These are phyloP conservation scores for Xestia sexstrigata DNA, from an alignment of 2,888 invertebrate species.

Conservation along the genomic window DNA sequence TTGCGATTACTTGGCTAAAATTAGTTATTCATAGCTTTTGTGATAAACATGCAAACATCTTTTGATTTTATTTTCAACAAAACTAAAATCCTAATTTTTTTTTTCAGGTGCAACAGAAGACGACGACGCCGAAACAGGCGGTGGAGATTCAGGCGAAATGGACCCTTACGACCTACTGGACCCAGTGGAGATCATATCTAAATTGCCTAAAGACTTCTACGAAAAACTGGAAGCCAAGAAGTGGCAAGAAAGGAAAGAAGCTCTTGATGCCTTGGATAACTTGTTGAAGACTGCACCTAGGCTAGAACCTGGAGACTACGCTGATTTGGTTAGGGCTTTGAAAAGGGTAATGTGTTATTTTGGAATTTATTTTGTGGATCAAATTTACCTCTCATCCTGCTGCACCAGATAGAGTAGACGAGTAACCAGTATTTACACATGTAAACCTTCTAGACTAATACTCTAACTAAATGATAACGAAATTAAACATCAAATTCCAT, in stretches of 20 bases:
- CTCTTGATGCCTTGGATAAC: slow-evolving; percentile 95
- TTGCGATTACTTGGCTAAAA: too few species aligned
- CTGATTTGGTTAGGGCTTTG: slow-evolving; percentile 95
- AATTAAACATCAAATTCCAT: too few species aligned
- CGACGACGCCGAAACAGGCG: slow-evolving; percentile 91
- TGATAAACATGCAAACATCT: neutral
- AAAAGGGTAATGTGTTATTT: slow-evolving; percentile 92
- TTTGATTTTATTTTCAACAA: neutral
- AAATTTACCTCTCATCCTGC: too few species aligned
- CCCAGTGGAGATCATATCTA: slow-evolving; percentile 97
- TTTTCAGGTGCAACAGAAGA: slow-evolving; percentile 83
- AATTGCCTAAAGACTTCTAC: slow-evolving; percentile 98
- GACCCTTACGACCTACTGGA: slow-evolving; percentile 98
- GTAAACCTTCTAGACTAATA: too few species aligned
- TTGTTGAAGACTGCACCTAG: slow-evolving; percentile 95
- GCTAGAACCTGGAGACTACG: slow-evolving; percentile 97
- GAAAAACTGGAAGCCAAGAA: slow-evolving; percentile 98
- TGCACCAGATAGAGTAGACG: too few species aligned
- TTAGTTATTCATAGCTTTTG: neutral
- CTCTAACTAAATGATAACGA: too few species aligned
- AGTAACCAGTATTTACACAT: too few species aligned
- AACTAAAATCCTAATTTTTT: fast-evolving
- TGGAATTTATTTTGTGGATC: neutral
- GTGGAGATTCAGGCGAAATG: slow-evolving; percentile 92
- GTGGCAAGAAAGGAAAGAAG: slow-evolving; percentile 99